Conservation (phyloP, 1,140 invertebrate genomes). For the Drosophila pachea region DNA sequence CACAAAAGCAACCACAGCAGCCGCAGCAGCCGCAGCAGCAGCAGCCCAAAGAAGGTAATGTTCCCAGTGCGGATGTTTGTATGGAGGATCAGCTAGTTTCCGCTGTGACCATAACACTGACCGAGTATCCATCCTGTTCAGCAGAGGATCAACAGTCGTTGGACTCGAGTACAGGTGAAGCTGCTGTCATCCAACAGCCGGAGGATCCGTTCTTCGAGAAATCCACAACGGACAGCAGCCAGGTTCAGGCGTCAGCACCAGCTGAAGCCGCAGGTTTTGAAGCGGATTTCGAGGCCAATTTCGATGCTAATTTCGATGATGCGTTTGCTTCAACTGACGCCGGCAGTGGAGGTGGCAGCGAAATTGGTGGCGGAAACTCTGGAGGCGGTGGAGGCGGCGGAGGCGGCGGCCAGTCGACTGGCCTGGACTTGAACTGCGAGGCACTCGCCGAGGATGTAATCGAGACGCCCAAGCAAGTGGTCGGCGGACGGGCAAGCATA, state of each 20-base stretch:
- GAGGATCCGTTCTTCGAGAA: conserved; percentile 77
- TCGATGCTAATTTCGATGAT: conserved; percentile 78
- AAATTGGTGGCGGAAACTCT: conserved; percentile 55
- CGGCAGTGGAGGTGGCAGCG: conserved; percentile 63
- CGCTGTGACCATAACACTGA: conserved; percentile 58
- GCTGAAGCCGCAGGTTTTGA: conserved; percentile 58
- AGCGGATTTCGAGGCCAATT: conserved; percentile 70
- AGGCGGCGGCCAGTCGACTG: conserved; percentile 65
- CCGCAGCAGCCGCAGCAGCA: conserved; percentile 23
- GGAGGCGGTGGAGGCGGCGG: conserved; percentile 73
- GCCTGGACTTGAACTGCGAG: conserved; percentile 58
- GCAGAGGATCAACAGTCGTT: conserved; percentile 68
- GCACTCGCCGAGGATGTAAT: conserved; percentile 54
- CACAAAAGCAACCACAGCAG: conserved; percentile 56
- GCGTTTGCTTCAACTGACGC: conserved; percentile 51
- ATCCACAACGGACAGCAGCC: conserved; percentile 45
- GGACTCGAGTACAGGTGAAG: conserved; percentile 55
- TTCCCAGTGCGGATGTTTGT: not conserved
- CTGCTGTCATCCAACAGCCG: conserved; percentile 57
- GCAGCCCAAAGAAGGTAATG: conserved; percentile 73
- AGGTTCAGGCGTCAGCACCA: conserved; percentile 37
- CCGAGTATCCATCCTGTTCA: conserved; percentile 54
- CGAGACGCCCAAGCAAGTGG: conserved; percentile 83
- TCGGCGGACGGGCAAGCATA: conserved; percentile 87
- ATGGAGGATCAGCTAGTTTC: conserved; percentile 18